Evolutionary conservation across 2,888 invertebrate species (phyloP).

Genomic region (Thelaira solivaga): DNA sequence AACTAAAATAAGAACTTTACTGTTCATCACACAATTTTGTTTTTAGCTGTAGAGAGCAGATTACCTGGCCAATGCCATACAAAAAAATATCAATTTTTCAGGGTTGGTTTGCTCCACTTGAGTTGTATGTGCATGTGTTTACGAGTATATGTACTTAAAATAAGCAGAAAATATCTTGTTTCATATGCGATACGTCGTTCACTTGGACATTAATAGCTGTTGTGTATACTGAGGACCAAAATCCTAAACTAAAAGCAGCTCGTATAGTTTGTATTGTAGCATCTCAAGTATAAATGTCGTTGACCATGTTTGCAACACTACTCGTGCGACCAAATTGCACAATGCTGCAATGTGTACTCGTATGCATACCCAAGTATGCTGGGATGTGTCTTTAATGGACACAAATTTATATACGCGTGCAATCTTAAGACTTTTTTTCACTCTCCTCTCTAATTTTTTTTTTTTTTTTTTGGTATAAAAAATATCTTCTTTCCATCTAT

Average conservation of each 20-base stretch:
- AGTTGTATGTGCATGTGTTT: conserved; percentile 8
- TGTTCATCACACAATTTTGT: conserved; percentile 21
- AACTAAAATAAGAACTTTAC: conserved; percentile 26
- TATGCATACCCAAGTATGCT: neutral
- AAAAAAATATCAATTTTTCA: conserved; percentile 14
- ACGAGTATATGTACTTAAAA: conserved; percentile 56
- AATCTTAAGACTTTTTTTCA: neutral
- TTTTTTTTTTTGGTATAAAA: too few relatives aligned
- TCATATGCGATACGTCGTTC: conserved; percentile 52
- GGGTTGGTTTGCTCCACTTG: conserved; percentile 24
- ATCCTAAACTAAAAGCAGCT: neutral
- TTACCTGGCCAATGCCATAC: conserved; percentile 25
- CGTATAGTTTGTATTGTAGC: neutral
- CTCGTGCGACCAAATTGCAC: conserved; percentile 54
- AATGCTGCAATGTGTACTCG: conserved; percentile 17
- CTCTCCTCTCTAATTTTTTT: too few relatives aligned
- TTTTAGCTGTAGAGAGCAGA: conserved; percentile 19
- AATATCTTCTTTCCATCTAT: too few relatives aligned
- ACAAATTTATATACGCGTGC: conserved; percentile 44
- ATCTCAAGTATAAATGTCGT: conserved; percentile 7
- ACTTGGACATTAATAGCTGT: conserved; percentile 28
- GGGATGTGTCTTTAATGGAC: conserved; percentile 40
- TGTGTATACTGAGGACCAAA: conserved; percentile 1
- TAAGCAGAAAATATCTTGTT: conserved; percentile 60
- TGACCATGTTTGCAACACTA: conserved; percentile 43